phyloP scores from a whole-genome alignment of 1,140 invertebrate genomes.

The Pachyrhynchus sulphureomaculatus region DNA sequence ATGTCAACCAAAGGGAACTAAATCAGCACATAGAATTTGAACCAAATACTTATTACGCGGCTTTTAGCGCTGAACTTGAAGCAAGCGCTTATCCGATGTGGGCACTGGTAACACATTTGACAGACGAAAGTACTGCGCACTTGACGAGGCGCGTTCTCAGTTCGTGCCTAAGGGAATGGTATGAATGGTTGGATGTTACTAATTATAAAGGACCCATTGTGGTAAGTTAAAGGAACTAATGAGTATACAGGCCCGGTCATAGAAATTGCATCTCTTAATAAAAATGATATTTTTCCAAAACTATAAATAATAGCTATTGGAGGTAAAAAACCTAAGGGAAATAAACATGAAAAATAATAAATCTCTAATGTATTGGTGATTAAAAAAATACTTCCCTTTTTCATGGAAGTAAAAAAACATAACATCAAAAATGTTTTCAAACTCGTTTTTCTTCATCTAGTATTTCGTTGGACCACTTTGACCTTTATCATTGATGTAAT shows the following conservation, averaged over 20 bases:
- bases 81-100: constrained; percentile 96
- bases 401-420: no score
- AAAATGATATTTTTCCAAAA: no score
- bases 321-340: no score
- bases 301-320: no score
- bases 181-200: constrained; percentile 85
- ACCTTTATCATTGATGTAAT: no score
- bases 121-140: constrained; percentile 67
- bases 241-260: background rate
- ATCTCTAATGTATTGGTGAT: no score
- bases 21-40: constrained; percentile 95
- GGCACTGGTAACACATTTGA: constrained; percentile 87
- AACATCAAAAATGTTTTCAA: no score
- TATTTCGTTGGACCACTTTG: no score
- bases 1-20: constrained; percentile 88
- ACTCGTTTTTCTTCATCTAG: no score
- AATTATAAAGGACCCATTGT: constrained; percentile 69
- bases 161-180: constrained; percentile 73
- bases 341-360: no score
- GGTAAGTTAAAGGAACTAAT: constrained; percentile 52
- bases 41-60: constrained; percentile 94
- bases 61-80: constrained; percentile 94
- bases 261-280: no score
- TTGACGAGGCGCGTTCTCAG: constrained; percentile 73
- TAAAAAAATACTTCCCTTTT: no score